Conservation (phyloP, 2,797 vertebrate species). For the Sorex maritimensis region DNA sequence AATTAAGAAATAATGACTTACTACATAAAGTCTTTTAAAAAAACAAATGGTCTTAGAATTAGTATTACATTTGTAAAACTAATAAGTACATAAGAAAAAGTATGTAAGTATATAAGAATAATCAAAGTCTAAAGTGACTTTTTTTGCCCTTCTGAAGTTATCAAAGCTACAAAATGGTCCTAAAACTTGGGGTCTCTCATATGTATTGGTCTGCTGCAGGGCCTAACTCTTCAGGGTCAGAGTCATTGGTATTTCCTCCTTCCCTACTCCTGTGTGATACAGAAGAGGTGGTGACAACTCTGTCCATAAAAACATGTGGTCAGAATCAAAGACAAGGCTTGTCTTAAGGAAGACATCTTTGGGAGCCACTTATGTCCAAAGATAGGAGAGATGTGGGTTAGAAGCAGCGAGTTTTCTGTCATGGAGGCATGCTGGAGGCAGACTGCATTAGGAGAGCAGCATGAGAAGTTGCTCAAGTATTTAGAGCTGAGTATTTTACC, state of each 20-base stretch:
- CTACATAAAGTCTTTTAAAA: constrained; percentile 1
- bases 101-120: neutral
- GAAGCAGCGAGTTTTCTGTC: neutral
- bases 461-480: neutral
- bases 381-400: neutral
- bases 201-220: neutral
- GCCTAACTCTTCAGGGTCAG: neutral
- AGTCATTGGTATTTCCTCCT: neutral
- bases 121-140: neutral
- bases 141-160: neutral
- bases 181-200: neutral
- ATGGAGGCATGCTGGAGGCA: neutral
- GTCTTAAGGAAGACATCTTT: neutral
- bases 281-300: neutral
- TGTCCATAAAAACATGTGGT: neutral
- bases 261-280: neutral
- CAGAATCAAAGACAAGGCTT: neutral
- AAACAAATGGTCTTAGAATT: neutral
- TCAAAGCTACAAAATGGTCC: neutral
- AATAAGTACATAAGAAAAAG: neutral
- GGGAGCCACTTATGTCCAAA: neutral
- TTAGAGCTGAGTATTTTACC: neutral
- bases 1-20: neutral
- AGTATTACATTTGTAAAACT: constrained; percentile 23
- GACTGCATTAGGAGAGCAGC: neutral